These are phyloP conservation scores for Cheirogaleus major DNA, from an alignment of 2,797 vertebrate genomes.

Conservation along the genomic window DNA sequence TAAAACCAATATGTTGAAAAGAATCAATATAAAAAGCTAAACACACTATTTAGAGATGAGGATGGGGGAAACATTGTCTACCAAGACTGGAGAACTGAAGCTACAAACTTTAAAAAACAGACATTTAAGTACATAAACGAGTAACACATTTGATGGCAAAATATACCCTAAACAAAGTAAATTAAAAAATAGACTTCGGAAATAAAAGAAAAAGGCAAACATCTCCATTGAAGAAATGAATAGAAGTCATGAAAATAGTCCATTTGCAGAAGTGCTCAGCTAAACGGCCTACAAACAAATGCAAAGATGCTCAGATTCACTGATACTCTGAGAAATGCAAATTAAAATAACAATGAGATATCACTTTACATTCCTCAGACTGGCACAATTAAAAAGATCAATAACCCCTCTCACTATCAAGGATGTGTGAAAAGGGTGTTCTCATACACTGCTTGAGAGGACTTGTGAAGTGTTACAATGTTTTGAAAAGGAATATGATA, in stretches of 20 bases:
- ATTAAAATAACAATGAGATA: conserved; percentile 48
- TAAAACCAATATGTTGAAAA: background rate
- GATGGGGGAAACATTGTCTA: background rate
- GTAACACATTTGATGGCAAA: background rate
- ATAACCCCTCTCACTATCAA: background rate
- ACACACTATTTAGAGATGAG: background rate
- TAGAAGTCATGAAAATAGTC: background rate
- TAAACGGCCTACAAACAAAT: conserved; percentile 1
- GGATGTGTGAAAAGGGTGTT: background rate
- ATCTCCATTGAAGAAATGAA: background rate
- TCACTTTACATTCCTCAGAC: background rate
- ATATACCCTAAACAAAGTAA: background rate
- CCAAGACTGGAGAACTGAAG: background rate
- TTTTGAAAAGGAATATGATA: conserved; percentile 1
- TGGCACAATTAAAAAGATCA: background rate
- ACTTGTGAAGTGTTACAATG: background rate
- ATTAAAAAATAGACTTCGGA: background rate
- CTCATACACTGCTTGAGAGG: background rate
- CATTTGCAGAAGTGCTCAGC: background rate
- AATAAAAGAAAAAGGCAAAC: background rate
- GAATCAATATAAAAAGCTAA: background rate
- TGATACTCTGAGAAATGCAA: background rate
- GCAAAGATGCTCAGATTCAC: background rate
- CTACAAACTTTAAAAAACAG: background rate
- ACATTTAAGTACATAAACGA: background rate